These are phyloP conservation scores for Stigmatopora argus DNA, from an alignment of 2,113 vertebrate genomes.

Conservation along the genomic window DNA sequence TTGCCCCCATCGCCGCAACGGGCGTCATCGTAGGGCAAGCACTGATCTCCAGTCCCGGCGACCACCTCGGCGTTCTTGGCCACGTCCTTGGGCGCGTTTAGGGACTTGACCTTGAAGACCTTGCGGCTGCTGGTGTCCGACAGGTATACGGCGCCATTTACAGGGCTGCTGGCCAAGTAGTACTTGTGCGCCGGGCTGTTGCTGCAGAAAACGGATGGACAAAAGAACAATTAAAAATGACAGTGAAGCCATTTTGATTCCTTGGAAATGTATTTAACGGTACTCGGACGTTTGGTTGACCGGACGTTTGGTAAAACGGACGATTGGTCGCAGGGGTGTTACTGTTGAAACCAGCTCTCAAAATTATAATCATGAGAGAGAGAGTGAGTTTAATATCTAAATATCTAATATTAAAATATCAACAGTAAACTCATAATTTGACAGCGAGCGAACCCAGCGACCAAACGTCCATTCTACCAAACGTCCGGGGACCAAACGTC, in stretches of 20 bases:
- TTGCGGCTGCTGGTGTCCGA: conserved; percentile 94
- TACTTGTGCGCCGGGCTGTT: conserved; percentile 96
- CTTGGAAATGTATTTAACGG: conserved; percentile 18
- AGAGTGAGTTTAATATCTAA: too few species aligned
- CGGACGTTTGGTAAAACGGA: too few species aligned
- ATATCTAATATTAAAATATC: too few species aligned
- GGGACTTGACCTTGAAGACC: conserved; percentile 90
- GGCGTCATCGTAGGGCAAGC: conserved; percentile 91
- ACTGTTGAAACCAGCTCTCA: too few species aligned
- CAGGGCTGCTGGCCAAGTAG: conserved; percentile 90
- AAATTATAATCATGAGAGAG: too few species aligned
- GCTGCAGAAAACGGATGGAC: conserved; percentile 64
- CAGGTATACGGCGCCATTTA: conserved; percentile 84
- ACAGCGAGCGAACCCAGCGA: too few species aligned
- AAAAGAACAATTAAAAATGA: conserved; percentile 58
- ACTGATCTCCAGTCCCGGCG: conserved; percentile 94
- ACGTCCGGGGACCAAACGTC: too few species aligned
- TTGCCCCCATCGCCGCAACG: conserved; percentile 97
- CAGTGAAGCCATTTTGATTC: conserved; percentile 52
- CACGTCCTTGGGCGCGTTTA: conserved; percentile 82
- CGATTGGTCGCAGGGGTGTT: too few species aligned
- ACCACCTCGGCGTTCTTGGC: conserved; percentile 91
- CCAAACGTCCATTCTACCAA: too few species aligned
- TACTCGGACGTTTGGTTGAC: too few species aligned
- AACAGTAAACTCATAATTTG: too few species aligned